Percentiles rank a stretch among this genome's conserved stretches.
phyloP scores from a whole-genome alignment of 2,888 invertebrate species.

The Diadegma fenestrale region DNA sequence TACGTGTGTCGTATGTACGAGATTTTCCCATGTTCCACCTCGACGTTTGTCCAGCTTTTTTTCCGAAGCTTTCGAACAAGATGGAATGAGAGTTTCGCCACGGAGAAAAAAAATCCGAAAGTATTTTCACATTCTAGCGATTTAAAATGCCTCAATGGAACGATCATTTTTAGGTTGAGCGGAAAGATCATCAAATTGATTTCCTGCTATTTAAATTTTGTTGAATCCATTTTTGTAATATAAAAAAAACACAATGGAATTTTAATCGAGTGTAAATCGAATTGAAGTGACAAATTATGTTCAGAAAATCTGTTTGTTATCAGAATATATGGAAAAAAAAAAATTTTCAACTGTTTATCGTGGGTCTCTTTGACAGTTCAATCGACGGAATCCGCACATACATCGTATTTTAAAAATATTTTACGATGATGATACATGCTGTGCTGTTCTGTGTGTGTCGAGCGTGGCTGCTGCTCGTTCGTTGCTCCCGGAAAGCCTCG shows the following conservation, averaged over 20 bases:
- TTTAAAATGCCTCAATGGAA: background rate
- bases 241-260: background rate
- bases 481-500: slow-evolving; percentile 54
- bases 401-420: slow-evolving; percentile 3
- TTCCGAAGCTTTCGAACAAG: background rate
- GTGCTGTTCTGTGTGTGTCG: slow-evolving; percentile 2
- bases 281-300: background rate
- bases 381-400: background rate
- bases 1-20: background rate
- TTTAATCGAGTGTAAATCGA: background rate
- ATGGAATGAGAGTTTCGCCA: background rate
- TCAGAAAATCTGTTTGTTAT: background rate
- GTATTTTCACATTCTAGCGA: background rate
- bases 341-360: background rate
- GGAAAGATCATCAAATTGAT: background rate
- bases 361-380: background rate
- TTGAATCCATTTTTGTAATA: background rate
- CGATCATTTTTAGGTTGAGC: background rate
- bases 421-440: background rate
- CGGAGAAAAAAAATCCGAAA: background rate
- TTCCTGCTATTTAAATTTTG: background rate
- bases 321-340: background rate
- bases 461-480: slow-evolving; percentile 35
- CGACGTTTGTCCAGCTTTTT: background rate
- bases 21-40: background rate